Base-by-base conservation (phyloP, 2,797 vertebrate species). In the Neomorphus geoffroyi region DNA sequence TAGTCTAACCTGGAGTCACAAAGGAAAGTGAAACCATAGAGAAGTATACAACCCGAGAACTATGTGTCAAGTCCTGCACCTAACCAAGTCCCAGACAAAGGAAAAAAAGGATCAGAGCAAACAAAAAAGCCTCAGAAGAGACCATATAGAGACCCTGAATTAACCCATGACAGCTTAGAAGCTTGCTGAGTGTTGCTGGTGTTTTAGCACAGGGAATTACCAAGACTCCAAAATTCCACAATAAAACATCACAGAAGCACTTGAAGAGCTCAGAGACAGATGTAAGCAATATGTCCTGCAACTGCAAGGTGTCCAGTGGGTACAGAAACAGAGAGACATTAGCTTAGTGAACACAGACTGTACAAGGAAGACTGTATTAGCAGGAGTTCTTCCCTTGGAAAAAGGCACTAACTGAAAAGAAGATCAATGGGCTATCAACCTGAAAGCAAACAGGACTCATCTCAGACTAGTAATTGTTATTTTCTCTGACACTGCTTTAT, bases 11-110 rank as follows among this genome's bases (percentile, higher is more conserved):
- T 90, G 80, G 48, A 89, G 80, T 65, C 80, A 75, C 70, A 92
- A 90, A 70, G 64, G 80, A 95, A 94, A 93, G 66, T 69, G 91
- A 96, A 96, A 94, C 85, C 79, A n/a, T 1, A 75, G 58, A 90
- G 62, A 86, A 70, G 11, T 48, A 28, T 27, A 69, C 28, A 78
- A 60, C 28, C 51, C 45, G 58, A 84, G 64, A 90, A 66, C 11
- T 35, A 60, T 7, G 23, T 66, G 23, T 58, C 39, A 45, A 58
- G 33, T 46, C 2, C 1, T 53, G 30, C 11, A 15, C n/a, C 43
- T 83, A 53, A 69, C 51, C 37, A 39, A 62, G 46, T 56, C 56
- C 30, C 61, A 86, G n/a, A 43, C 18, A 65, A 62, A 84, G 19
- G 27, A 80, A 13, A 5, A 5, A 79, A 92, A 92, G n/a, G 37